Percentiles rank a stretch among this genome's conserved stretches.
Evolutionary conservation across 2,113 vertebrate genomes (phyloP).

Genomic region (Cranoglanis bouderius): DNA sequence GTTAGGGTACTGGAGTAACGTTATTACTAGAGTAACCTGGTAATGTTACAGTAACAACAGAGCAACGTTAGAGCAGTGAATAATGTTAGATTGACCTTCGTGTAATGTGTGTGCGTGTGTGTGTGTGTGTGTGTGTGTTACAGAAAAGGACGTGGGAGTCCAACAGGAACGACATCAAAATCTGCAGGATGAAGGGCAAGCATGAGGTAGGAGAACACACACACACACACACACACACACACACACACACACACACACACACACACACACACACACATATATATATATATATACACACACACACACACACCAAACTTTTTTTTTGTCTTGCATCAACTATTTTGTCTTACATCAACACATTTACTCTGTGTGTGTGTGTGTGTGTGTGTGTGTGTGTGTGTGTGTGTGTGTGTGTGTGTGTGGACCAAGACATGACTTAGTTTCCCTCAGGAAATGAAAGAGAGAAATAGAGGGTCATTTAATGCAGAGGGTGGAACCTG

Average conservation of each 20-base stretch:
- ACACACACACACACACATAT: background rate
- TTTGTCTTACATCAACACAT: background rate
- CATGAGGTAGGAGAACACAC: conserved; percentile 78
- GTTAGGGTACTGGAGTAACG: background rate
- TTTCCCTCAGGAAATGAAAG: conserved; percentile 57
- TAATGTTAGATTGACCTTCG: background rate
- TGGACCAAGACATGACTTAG: conserved; percentile 34
- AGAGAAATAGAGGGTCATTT: conserved; percentile 67
- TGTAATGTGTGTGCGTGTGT: background rate
- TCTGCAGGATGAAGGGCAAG: conserved; percentile 96
- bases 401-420: conserved; percentile 46
- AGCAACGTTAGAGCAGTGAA: background rate
- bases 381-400: conserved; percentile 40
- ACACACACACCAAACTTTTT: background rate
- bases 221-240: background rate
- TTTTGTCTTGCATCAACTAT: background rate
- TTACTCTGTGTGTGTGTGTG: background rate
- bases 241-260: conserved; percentile 10
- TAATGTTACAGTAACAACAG: background rate
- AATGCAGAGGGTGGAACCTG: conserved; percentile 68
- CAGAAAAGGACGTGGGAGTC: conserved; percentile 94
- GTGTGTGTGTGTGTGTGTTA: conserved; percentile 37
- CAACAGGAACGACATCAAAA: conserved; percentile 90
- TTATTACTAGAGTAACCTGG: background rate
- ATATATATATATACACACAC: no score